Base-by-base conservation (phyloP, 1,140 invertebrate genomes). In the Panonychus citri region DNA sequence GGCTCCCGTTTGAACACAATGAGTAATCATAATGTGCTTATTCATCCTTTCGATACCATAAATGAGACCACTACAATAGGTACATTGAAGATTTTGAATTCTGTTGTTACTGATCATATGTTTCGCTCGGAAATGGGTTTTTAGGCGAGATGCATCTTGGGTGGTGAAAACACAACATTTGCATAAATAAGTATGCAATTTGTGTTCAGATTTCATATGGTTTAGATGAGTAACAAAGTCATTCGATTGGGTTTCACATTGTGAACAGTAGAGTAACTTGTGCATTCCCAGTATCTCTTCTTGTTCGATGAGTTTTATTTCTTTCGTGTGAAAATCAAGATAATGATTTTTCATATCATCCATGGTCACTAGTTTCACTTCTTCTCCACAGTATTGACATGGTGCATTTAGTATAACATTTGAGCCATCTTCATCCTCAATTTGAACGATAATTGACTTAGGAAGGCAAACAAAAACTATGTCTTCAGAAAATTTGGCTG, bases 381-480 rank as follows among this genome's bases (percentile, higher is more conserved):
- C 57, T 17, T 48, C 43, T 4, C 54, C 54, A 60, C 64, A 65
- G 48, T 65, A 65, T 19, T 64, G 61, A 57, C 64, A 65, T 13
- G 57, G 58, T 19, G 63, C 62, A 52, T 65, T 65, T 19, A 65
- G 39, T 53, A 57, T 54, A n/a, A 60, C 30, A 4, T 58, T 59
- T n/a, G 15, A 17, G 26, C 55, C 56, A 56, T 62, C 59, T 34
- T 55, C 57, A 2, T 59, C 58, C 42, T 63, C 30, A 56, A 54
- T 56, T 48, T 43, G 55, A 40, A 12, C n/a, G 3, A 60, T 26
- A 10, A 57, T 53, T 27, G 56, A 27, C 37, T 60, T 60, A 15
- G 64, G 64, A 17, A 65, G 56, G 57, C 64, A 65, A 17, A 65
- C 61, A 58, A 65, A 65, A 4, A 65, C 64, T 21, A 63, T 63